Percentiles rank a stretch among this genome's conserved stretches.
phyloP scores from a whole-genome alignment of 2,797 vertebrate genomes.

The Notolabrus celidotus region DNA sequence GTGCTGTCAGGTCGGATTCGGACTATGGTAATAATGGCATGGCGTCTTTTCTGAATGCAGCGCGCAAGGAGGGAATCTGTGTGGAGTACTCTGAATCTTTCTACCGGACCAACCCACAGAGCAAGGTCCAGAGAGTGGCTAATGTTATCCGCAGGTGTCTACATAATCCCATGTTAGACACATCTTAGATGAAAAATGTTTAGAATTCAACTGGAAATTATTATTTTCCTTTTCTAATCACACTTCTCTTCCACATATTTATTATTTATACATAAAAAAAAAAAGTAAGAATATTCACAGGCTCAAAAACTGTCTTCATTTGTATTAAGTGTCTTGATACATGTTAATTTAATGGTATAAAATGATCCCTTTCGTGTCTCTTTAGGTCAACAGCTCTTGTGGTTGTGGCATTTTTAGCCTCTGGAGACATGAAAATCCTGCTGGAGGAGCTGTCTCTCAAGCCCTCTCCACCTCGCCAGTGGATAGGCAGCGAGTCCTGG shows the following conservation, averaged over 20 bases:
- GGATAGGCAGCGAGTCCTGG: constrained; percentile 5
- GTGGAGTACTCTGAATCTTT: constrained; percentile 6
- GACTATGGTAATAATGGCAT: constrained; percentile 3
- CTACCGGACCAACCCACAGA: not conserved
- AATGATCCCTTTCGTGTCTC: not conserved
- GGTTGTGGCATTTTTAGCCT: not conserved
- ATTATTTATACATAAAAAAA: too few relatives aligned
- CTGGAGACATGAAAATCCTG: not conserved
- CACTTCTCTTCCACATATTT: too few relatives aligned
- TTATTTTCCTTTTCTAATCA: too few relatives aligned
- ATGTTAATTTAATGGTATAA: too few relatives aligned
- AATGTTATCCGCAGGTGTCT: constrained; percentile 1
- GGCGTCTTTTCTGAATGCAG: not conserved
- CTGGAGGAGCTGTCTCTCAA: not conserved
- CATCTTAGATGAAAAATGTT: not conserved
- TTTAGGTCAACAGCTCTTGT: not conserved
- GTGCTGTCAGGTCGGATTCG: not conserved
- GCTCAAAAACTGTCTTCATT: too few relatives aligned
- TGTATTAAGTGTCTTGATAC: too few relatives aligned
- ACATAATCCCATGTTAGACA: not conserved
- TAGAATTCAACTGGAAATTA: too few relatives aligned
- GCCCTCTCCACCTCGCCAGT: not conserved
- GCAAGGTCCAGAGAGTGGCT: constrained; percentile 2
- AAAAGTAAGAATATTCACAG: too few relatives aligned
- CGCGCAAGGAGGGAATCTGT: not conserved